These are phyloP conservation scores for Nixonia krombeini DNA, from an alignment of 1,140 invertebrate genomes.

Conservation along the genomic window DNA sequence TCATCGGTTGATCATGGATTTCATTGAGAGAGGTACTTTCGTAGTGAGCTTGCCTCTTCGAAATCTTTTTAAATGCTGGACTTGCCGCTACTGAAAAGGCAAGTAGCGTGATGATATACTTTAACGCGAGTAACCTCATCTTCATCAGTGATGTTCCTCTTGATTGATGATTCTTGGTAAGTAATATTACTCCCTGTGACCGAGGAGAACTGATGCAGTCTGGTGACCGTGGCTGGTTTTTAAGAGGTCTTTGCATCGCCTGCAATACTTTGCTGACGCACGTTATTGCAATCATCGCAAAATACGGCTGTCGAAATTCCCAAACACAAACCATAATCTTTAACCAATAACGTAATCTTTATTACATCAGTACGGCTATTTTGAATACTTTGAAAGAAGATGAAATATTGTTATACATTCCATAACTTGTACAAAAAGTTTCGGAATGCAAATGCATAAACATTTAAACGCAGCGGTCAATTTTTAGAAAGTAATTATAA, in stretches of 20 bases:
- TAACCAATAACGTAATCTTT: too few species aligned
- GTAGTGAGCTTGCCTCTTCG: background rate
- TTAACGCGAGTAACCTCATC: slow-evolving; percentile 22
- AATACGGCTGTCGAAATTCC: slow-evolving; percentile 35
- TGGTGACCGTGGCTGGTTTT: slow-evolving; percentile 15
- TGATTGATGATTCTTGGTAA: background rate
- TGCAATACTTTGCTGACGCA: slow-evolving; percentile 35
- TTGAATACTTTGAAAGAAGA: too few species aligned
- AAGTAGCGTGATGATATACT: slow-evolving; percentile 6
- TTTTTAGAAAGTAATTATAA: too few species aligned
- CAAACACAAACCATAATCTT: background rate
- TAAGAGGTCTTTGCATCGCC: slow-evolving; percentile 28
- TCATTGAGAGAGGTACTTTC: slow-evolving; percentile 10
- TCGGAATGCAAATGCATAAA: too few species aligned
- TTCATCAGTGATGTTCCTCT: slow-evolving; percentile 1
- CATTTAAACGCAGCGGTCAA: too few species aligned
- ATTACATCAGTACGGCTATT: slow-evolving; percentile 13
- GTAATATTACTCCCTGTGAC: slow-evolving; percentile 18
- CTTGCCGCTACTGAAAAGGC: background rate
- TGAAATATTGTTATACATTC: too few species aligned
- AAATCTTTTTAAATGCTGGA: background rate
- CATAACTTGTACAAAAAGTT: too few species aligned
- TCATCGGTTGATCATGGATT: background rate
- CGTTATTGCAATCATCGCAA: slow-evolving; percentile 37
- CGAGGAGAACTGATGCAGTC: slow-evolving; percentile 24